A percentile compares a stretch with the other conserved stretches of the same genome.
Evolutionary conservation across 2,113 vertebrate genomes (phyloP).

Genomic region (Neolamprologus longior): DNA sequence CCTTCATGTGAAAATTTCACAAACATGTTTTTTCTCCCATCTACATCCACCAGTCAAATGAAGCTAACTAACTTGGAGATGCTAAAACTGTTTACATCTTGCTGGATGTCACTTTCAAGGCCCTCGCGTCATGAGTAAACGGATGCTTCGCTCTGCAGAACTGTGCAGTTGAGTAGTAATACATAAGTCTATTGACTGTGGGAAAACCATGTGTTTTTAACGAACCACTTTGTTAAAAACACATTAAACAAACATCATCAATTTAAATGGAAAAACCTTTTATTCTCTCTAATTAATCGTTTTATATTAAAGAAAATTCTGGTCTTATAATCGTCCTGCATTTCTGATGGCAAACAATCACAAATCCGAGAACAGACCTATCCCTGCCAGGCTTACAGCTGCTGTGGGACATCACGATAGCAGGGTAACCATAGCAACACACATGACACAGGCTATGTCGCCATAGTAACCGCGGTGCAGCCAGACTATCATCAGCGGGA

Average conservation of each 20-base stretch:
- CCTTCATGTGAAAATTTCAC: neutral
- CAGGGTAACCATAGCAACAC: conserved; percentile 39
- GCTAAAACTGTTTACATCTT: neutral
- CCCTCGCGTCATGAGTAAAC: neutral
- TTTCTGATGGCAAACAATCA: neutral
- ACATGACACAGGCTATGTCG: conserved; percentile 5
- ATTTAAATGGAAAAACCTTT: neutral
- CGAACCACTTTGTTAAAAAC: neutral
- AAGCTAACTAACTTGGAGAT: neutral
- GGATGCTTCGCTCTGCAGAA: neutral
- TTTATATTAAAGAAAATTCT: neutral
- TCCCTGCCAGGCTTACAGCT: neutral
- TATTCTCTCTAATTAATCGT: neutral
- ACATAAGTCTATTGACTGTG: neutral
- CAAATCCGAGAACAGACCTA: neutral
- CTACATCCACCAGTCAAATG: neutral
- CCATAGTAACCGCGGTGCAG: conserved; percentile 22
- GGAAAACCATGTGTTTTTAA: neutral
- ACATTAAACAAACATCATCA: neutral
- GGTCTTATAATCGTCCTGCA: neutral
- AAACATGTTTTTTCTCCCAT: neutral
- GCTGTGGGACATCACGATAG: conserved; percentile 11
- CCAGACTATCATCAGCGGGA: conserved; percentile 32
- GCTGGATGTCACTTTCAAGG: neutral
- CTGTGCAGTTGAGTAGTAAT: neutral